Evolutionary conservation across 1,140 invertebrate species (phyloP).

Genomic region (Scaptomyza montana): DNA sequence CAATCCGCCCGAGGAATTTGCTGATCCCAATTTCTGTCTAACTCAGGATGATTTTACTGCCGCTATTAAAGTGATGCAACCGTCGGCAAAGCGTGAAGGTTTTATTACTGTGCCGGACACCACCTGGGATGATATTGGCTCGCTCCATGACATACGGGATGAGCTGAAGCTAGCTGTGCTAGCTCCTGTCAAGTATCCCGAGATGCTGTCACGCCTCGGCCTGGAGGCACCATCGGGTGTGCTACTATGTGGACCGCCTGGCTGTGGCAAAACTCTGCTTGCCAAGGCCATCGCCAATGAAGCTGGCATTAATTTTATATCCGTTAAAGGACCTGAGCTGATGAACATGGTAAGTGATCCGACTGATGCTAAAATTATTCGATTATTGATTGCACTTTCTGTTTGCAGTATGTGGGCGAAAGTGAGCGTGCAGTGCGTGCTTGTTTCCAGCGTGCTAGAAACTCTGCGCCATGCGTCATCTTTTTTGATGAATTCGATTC

Average conservation of each 20-base stretch:
- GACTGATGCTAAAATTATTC: background rate
- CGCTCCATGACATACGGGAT: constrained; percentile 93
- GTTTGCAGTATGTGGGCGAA: constrained; percentile 96
- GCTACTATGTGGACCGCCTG: constrained; percentile 96
- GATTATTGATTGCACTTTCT: background rate
- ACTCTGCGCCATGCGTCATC: constrained; percentile 98
- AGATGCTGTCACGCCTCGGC: constrained; percentile 91
- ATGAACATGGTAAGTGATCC: constrained; percentile 92
- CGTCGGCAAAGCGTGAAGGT: constrained; percentile 98
- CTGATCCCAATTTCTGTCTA: constrained; percentile 86
- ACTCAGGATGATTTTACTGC: constrained; percentile 90
- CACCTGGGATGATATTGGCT: constrained; percentile 98
- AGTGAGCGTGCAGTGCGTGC: constrained; percentile 98
- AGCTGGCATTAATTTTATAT: constrained; percentile 98
- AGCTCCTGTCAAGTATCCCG: constrained; percentile 94
- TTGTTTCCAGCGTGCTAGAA: constrained; percentile 96
- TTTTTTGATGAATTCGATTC: constrained; percentile 99
- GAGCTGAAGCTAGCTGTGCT: constrained; percentile 96
- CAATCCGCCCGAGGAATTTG: constrained; percentile 72
- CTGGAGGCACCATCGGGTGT: constrained; percentile 93
- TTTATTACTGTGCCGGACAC: constrained; percentile 98
- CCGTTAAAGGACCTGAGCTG: constrained; percentile 98
- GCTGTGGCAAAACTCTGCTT: constrained; percentile 95
- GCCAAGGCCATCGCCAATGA: constrained; percentile 98
- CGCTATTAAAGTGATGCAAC: constrained; percentile 93